A percentile compares a stretch with the other conserved stretches of the same genome.
phyloP scores from a whole-genome alignment of 2,888 invertebrate species.

The Hypolimnas misippus region DNA sequence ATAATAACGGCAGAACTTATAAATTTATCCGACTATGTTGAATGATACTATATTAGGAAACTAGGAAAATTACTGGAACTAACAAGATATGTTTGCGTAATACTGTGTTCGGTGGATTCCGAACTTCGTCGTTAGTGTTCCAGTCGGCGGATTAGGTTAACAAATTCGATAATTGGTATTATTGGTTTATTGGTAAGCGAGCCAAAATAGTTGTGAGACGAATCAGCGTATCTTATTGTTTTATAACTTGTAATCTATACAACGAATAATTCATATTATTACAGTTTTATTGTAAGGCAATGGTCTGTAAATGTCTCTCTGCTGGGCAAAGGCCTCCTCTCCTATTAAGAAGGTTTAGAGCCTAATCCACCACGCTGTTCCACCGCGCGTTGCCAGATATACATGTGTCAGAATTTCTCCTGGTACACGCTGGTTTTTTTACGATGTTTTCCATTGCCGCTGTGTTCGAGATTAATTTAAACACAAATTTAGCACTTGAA shows the following conservation, averaged over 20 bases:
- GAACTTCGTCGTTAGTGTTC: conserved; percentile 17
- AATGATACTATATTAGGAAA: conserved; percentile 1
- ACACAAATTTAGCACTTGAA: too few relatives aligned
- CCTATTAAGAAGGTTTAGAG: too few relatives aligned
- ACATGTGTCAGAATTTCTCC: too few relatives aligned
- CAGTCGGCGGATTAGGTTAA: conserved; percentile 26
- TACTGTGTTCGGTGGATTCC: conserved; percentile 21
- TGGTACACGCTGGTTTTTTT: too few relatives aligned
- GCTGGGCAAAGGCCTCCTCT: too few relatives aligned
- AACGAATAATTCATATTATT: conserved; percentile 1
- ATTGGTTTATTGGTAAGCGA: conserved; percentile 12
- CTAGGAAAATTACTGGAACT: conserved; percentile 15
- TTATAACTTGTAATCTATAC: not conserved
- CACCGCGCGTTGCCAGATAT: too few relatives aligned
- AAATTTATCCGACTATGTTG: not conserved
- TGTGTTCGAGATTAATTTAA: too few relatives aligned
- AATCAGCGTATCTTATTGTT: conserved; percentile 4
- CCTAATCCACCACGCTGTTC: too few relatives aligned
- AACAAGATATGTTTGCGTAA: conserved; percentile 25
- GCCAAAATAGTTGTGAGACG: conserved; percentile 5
- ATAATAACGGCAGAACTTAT: not conserved
- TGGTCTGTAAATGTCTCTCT: too few relatives aligned
- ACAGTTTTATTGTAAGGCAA: too few relatives aligned
- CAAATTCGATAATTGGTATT: conserved; percentile 31
- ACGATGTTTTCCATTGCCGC: too few relatives aligned